phyloP scores from a whole-genome alignment of 2,797 vertebrate species.

The Microctenopoma lineatum region DNA sequence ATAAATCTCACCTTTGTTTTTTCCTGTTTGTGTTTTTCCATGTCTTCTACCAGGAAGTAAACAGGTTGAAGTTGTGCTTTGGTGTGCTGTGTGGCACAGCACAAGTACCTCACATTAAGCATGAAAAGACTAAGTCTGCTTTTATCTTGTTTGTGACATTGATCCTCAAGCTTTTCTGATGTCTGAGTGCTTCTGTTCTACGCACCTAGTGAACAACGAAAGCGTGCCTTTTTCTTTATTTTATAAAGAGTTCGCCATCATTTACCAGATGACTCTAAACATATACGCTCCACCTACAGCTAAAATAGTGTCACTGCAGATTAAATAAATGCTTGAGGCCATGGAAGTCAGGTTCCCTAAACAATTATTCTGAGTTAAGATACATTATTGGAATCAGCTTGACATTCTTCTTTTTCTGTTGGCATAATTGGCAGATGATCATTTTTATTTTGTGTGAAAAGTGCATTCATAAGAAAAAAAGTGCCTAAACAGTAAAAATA shows the following conservation, averaged over 20 bases:
- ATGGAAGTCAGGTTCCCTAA: slow-evolving; percentile 39
- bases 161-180: slow-evolving; percentile 52
- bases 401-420: slow-evolving; percentile 55
- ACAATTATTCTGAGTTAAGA: slow-evolving; percentile 72
- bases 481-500: slow-evolving; percentile 63
- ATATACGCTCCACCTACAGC: slow-evolving; percentile 33
- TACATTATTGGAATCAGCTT: slow-evolving; percentile 60
- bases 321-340: slow-evolving; percentile 49
- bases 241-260: slow-evolving; percentile 28
- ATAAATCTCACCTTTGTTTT: slow-evolving; percentile 31
- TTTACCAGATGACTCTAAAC: slow-evolving; percentile 39
- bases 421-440: slow-evolving; percentile 78
- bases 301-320: slow-evolving; percentile 47
- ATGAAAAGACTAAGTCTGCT: slow-evolving; percentile 68
- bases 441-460: slow-evolving; percentile 69
- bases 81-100: slow-evolving; percentile 39
- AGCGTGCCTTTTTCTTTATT: slow-evolving; percentile 42
- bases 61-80: slow-evolving; percentile 45
- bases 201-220: slow-evolving; percentile 58
- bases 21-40: slow-evolving; percentile 21
- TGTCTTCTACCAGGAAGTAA: slow-evolving; percentile 59
- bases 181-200: slow-evolving; percentile 50
- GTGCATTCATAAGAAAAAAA: slow-evolving; percentile 77
- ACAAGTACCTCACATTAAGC: slow-evolving; percentile 58
- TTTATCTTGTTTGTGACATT: slow-evolving; percentile 75